A percentile compares a stretch with the other conserved stretches of the same genome.
Evolutionary conservation across 1,140 invertebrate species (phyloP).

Genomic region (Drosophila pallidifrons): DNA sequence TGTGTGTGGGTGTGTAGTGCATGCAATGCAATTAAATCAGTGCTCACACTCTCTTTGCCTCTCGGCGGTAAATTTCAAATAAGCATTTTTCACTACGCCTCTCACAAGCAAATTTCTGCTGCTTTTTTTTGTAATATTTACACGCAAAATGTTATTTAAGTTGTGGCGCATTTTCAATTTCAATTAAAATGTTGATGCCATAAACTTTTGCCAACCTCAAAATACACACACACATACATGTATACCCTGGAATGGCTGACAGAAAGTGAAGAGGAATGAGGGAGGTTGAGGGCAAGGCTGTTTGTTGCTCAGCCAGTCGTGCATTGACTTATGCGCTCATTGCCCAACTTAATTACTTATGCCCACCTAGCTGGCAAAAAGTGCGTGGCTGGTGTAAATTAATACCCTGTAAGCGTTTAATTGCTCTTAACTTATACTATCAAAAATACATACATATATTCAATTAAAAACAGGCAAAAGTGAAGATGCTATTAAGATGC

Average conservation of each 20-base stretch:
- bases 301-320: slow-evolving; percentile 41
- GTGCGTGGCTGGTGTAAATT: slow-evolving; percentile 47
- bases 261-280: not conserved
- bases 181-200: slow-evolving; percentile 72
- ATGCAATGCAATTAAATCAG: slow-evolving; percentile 63
- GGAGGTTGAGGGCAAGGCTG: slow-evolving; percentile 19
- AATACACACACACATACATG: not conserved
- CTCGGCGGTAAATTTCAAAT: slow-evolving; percentile 60
- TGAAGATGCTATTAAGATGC: no score
- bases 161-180: slow-evolving; percentile 79
- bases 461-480: no score
- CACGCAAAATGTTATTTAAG: slow-evolving; percentile 78
- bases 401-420: slow-evolving; percentile 19
- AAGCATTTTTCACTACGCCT: slow-evolving; percentile 43
- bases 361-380: slow-evolving; percentile 68
- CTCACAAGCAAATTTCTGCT: slow-evolving; percentile 37
- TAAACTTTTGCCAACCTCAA: slow-evolving; percentile 49
- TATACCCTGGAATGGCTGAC: no score
- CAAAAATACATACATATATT: no score
- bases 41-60: slow-evolving; percentile 23
- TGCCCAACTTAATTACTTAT: slow-evolving; percentile 76
- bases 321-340: slow-evolving; percentile 60
- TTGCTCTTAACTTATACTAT: no score
- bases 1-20: slow-evolving; percentile 3
- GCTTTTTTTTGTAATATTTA: slow-evolving; percentile 61